These are phyloP conservation scores for Aviceda subcristata DNA, from an alignment of 2,113 vertebrate genomes.

Conservation along the genomic window DNA sequence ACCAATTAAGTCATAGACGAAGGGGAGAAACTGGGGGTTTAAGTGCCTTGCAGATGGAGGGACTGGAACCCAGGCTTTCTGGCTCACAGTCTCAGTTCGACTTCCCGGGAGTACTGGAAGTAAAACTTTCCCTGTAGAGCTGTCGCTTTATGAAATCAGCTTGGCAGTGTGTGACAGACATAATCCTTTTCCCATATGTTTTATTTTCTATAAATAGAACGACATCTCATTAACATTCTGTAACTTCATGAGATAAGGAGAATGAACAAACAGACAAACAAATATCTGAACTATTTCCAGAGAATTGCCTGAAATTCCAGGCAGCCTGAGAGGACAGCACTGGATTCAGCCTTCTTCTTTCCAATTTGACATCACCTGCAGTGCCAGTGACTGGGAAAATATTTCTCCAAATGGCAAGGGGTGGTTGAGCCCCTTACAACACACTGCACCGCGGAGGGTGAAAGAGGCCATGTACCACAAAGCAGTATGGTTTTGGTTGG, in stretches of 20 bases:
- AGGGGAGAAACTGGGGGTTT: background rate
- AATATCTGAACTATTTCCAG: constrained; percentile 37
- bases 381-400: background rate
- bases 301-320: constrained; percentile 5
- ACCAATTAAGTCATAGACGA: background rate
- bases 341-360: background rate
- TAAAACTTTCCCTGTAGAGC: constrained; percentile 22
- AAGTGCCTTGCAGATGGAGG: constrained; percentile 7
- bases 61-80: constrained; percentile 14
- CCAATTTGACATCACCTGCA: background rate
- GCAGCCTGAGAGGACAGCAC: background rate
- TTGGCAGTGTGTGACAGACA: constrained; percentile 62
- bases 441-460: background rate
- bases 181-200: constrained; percentile 69
- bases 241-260: constrained; percentile 44
- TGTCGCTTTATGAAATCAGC: constrained; percentile 44
- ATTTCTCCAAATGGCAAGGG: background rate
- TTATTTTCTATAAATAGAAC: constrained; percentile 61
- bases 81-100: background rate
- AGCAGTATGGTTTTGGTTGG: background rate
- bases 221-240: constrained; percentile 46
- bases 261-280: constrained; percentile 40
- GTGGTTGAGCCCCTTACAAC: background rate
- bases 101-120: constrained; percentile 46
- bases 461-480: accelerated